phyloP scores from a whole-genome alignment of 2,113 vertebrate genomes.

The Nannobrachium achirus region DNA sequence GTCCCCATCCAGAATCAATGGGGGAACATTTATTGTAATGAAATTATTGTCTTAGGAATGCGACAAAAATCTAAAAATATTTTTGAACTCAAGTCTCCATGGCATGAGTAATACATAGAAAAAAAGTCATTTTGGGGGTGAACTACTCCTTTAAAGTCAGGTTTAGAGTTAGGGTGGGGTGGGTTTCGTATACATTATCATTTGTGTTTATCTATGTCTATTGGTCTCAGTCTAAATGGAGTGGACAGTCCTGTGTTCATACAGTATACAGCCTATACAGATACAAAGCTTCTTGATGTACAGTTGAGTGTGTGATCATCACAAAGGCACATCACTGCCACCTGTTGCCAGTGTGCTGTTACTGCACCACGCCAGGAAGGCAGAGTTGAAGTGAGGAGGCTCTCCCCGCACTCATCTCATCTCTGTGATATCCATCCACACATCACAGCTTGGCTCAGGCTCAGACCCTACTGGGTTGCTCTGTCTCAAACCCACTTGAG shows the following conservation, averaged over 20 bases:
- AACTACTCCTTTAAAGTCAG: too few species aligned
- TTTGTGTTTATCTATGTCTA: too few species aligned
- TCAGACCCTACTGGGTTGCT: neutral
- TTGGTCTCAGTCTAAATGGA: too few species aligned
- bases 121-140: too few species aligned
- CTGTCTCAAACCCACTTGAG: neutral
- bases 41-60: too few species aligned
- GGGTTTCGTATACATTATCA: too few species aligned
- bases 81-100: too few species aligned
- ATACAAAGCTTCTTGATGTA: neutral
- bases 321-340: conserved; percentile 68
- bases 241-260: neutral
- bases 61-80: too few species aligned
- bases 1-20: too few species aligned
- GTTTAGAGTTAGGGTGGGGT: too few species aligned
- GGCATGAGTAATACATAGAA: too few species aligned
- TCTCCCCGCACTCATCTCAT: neutral
- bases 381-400: conserved; percentile 4
- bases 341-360: conserved; percentile 52
- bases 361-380: conserved; percentile 50
- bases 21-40: too few species aligned
- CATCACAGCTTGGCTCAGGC: conserved; percentile 4
- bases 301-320: neutral
- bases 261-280: neutral
- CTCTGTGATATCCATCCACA: neutral